These are phyloP conservation scores for Callionymus lyra DNA, from an alignment of 2,113 vertebrate species.

Conservation along the genomic window DNA sequence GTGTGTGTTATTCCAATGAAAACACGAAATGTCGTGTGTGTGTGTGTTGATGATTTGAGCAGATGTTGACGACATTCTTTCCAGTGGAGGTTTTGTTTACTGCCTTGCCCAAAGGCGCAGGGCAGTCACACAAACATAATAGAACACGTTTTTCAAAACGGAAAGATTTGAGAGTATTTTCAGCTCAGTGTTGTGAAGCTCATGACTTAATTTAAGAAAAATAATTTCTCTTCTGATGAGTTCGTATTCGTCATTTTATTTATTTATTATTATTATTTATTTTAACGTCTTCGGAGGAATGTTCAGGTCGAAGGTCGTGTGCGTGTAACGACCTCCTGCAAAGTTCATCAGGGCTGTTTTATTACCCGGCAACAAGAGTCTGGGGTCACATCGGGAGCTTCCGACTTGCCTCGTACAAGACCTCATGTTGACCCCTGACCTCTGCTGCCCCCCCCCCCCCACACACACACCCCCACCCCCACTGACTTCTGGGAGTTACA, in stretches of 20 bases:
- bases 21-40: constrained; percentile 7
- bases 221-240: constrained; percentile 16
- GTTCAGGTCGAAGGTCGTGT: constrained; percentile 24
- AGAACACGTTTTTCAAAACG: too few relatives aligned
- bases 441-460: constrained; percentile 18
- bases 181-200: too few relatives aligned
- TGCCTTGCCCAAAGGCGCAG: constrained; percentile 14
- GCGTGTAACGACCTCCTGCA: constrained; percentile 39
- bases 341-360: constrained; percentile 41
- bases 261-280: too few relatives aligned
- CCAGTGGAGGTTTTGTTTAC: not conserved
- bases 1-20: too few relatives aligned
- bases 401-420: constrained; percentile 17
- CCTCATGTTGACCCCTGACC: constrained; percentile 14
- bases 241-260: too few relatives aligned
- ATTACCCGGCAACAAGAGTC: constrained; percentile 18
- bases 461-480: constrained; percentile 2
- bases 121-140: constrained; percentile 1
- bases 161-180: too few relatives aligned
- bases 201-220: not conserved
- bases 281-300: constrained; percentile 15
- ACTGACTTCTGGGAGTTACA: not conserved
- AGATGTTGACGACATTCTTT: constrained; percentile 60
- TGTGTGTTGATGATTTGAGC: constrained; percentile 22
- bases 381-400: not conserved